phyloP scores from a whole-genome alignment of 2,888 invertebrate genomes.

The Acanthosepion esculentum region DNA sequence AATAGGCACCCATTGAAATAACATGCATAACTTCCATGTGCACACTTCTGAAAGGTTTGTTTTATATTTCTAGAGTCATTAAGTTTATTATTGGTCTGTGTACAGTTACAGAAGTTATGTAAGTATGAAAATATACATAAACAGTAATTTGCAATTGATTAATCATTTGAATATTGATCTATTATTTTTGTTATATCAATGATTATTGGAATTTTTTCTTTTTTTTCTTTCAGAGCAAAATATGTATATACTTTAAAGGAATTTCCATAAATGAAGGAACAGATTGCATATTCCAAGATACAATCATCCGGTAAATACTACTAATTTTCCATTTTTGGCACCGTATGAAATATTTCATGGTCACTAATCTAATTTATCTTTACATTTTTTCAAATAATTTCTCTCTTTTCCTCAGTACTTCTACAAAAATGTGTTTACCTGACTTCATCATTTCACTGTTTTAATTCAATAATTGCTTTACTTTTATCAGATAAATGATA shows the following conservation, averaged over 20 bases:
- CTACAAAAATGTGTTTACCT: neutral
- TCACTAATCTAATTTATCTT: neutral
- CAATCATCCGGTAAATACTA: neutral
- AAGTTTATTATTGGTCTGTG: too few species aligned
- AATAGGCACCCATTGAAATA: too few species aligned
- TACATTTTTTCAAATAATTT: neutral
- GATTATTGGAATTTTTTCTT: neutral
- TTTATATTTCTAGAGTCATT: too few species aligned
- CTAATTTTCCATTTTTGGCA: neutral
- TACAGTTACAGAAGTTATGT: neutral
- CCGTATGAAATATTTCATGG: too few species aligned
- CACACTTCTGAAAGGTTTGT: too few species aligned
- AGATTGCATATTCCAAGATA: slow-evolving; percentile 23
- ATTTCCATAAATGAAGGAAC: slow-evolving; percentile 21
- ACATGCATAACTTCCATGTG: too few species aligned
- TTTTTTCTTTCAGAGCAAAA: slow-evolving; percentile 23
- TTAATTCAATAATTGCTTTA: too few species aligned
- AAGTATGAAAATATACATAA: neutral
- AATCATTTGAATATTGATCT: neutral
- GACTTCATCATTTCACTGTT: neutral
- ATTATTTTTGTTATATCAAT: neutral
- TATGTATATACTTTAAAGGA: slow-evolving; percentile 45
- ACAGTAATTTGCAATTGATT: neutral
- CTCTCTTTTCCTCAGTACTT: neutral
- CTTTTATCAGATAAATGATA: too few species aligned